phyloP scores from a whole-genome alignment of 2,797 vertebrate genomes.

The Odontamblyopus rebecca region DNA sequence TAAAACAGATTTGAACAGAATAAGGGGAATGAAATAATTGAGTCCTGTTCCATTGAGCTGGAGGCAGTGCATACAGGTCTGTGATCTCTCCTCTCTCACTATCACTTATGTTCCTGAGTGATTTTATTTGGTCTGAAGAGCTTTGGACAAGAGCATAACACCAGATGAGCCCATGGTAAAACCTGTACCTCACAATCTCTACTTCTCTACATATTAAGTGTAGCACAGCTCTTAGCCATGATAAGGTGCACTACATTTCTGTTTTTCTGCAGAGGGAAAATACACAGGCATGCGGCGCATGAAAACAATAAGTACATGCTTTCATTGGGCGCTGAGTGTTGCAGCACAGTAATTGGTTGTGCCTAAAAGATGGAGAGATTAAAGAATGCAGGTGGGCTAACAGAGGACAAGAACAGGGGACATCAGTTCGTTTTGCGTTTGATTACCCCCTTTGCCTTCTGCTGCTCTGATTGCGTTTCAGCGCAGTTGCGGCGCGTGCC shows the following conservation, averaged over 20 bases:
- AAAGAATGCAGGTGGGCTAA: constrained; percentile 54
- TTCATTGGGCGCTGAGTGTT: constrained; percentile 38
- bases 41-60: constrained; percentile 35
- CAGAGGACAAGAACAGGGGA: constrained; percentile 33
- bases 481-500: constrained; percentile 33
- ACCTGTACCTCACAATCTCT: constrained; percentile 41
- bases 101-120: constrained; percentile 60
- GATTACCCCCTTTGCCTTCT: constrained; percentile 38
- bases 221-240: constrained; percentile 22
- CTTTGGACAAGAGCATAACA: constrained; percentile 54
- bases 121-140: constrained; percentile 64
- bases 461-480: background rate
- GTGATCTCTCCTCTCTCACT: constrained; percentile 52
- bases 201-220: constrained; percentile 65
- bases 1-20: constrained; percentile 20
- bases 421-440: constrained; percentile 50
- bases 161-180: constrained; percentile 63
- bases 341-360: constrained; percentile 53
- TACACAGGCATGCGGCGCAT: constrained; percentile 28
- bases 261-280: constrained; percentile 26
- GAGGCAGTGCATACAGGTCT: constrained; percentile 53
- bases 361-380: constrained; percentile 58
- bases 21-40: constrained; percentile 32
- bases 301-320: constrained; percentile 61
- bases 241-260: constrained; percentile 32